Conservation (phyloP, 1,140 invertebrate species). For the Anoplophora glabripennis region DNA sequence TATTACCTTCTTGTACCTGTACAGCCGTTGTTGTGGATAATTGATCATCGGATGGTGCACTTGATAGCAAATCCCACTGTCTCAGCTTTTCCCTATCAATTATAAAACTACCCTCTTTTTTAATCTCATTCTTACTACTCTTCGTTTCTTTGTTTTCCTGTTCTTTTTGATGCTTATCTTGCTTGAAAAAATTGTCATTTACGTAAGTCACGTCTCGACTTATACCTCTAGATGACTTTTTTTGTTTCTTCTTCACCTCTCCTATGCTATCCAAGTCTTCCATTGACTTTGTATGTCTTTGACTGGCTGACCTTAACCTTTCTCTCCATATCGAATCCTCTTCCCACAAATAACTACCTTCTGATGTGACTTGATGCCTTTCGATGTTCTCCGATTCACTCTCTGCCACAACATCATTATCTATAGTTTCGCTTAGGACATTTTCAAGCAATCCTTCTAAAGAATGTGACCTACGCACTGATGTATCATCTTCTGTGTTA, state of each 20-base stretch:
- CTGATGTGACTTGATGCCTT: constrained; percentile 14
- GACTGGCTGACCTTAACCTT: constrained; percentile 70
- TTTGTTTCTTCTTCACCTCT: constrained; percentile 35
- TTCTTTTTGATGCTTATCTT: constrained; percentile 41
- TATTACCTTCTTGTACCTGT: constrained; percentile 53
- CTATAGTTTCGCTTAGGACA: constrained; percentile 46
- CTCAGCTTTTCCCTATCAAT: constrained; percentile 80
- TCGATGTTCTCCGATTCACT: neutral
- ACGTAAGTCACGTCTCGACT: constrained; percentile 71
- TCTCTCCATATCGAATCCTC: constrained; percentile 79
- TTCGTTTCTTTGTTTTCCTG: constrained; percentile 34
- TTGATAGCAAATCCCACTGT: constrained; percentile 84
- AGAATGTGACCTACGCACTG: constrained; percentile 54
- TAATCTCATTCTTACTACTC: constrained; percentile 33
- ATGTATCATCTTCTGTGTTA: constrained; percentile 24
- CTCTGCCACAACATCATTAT: neutral
- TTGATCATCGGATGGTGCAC: constrained; percentile 54
- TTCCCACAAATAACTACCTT: constrained; percentile 74
- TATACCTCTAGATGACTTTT: constrained; percentile 46
- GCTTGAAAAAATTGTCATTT: constrained; percentile 65
- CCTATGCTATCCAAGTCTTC: constrained; percentile 69
- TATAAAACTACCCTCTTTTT: constrained; percentile 55
- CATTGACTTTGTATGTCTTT: constrained; percentile 75
- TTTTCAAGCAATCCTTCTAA: constrained; percentile 64
- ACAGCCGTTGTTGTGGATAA: constrained; percentile 44